A percentile compares a stretch with the other conserved stretches of the same genome.
Evolutionary conservation across 2,888 invertebrate genomes (phyloP).

Genomic region (Branchellion lobata): DNA sequence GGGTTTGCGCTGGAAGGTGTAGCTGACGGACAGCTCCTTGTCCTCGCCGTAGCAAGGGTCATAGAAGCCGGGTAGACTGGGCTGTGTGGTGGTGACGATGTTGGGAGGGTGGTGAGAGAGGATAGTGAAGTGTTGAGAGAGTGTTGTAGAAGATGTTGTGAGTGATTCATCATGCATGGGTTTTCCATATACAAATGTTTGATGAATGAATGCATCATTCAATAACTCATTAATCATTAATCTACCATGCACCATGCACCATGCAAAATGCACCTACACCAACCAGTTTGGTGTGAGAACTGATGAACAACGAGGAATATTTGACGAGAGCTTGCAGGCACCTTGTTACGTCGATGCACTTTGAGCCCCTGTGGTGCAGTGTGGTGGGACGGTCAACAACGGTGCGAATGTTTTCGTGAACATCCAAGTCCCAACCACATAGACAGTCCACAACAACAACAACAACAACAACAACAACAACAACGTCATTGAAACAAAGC

Average conservation of each 20-base stretch:
- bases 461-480: not conserved
- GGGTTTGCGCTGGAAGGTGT: slow-evolving; percentile 77
- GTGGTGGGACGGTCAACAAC: not conserved
- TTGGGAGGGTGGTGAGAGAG: not conserved
- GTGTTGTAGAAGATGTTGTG: not conserved
- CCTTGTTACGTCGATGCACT: slow-evolving; percentile 82
- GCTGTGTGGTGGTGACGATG: slow-evolving; percentile 66
- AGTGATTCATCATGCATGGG: not conserved
- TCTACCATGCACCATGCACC: too few species aligned
- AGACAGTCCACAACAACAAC: not conserved
- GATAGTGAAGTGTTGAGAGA: not conserved
- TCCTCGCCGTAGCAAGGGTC: slow-evolving; percentile 88
- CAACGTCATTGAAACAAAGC: not conserved
- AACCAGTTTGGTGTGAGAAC: slow-evolving; percentile 80
- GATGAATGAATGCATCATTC: too few species aligned
- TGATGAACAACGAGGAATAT: slow-evolving; percentile 81
- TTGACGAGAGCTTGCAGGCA: slow-evolving; percentile 90
- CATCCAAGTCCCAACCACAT: not conserved
- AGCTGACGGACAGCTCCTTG: slow-evolving; percentile 81
- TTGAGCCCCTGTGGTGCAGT: slow-evolving; percentile 48
- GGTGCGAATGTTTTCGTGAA: too few species aligned
- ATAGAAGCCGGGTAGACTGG: slow-evolving; percentile 91
- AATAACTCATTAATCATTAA: too few species aligned
- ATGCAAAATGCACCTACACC: too few species aligned
- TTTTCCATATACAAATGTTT: not conserved